Evolutionary conservation across 2,797 vertebrate species (phyloP).

Genomic region (Scyliorhinus canicula): DNA sequence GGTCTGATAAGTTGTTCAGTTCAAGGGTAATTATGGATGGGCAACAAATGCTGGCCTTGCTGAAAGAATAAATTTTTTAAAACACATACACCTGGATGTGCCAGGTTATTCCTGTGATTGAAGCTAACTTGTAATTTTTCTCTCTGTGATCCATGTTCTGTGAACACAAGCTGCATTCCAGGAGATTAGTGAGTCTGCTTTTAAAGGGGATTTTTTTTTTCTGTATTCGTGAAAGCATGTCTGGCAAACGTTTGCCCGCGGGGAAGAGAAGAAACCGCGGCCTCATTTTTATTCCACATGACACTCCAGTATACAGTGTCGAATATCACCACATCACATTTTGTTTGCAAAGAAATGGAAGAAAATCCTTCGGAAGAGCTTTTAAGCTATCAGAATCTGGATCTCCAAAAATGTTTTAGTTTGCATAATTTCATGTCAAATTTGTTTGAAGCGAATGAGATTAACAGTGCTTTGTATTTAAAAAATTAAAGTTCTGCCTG

Average conservation of each 20-base stretch:
- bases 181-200: neutral
- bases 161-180: neutral
- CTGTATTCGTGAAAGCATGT: neutral
- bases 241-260: neutral
- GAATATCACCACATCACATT: neutral
- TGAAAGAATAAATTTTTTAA: neutral
- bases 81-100: too few relatives aligned
- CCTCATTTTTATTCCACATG: neutral
- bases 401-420: neutral
- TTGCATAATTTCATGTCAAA: neutral
- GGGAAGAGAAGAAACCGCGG: neutral
- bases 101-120: neutral
- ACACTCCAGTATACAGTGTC: neutral
- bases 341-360: neutral
- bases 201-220: neutral
- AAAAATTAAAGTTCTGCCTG: neutral
- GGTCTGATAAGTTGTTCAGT: too few relatives aligned
- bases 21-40: too few relatives aligned
- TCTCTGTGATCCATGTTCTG: neutral
- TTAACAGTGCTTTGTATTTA: neutral
- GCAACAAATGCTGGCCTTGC: too few relatives aligned
- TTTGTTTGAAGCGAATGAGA: neutral
- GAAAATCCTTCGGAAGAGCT: neutral
- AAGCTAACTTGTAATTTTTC: neutral
- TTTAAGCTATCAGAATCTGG: neutral